These are phyloP conservation scores for Ormyrus rosae DNA, from an alignment of 2,888 invertebrate species.

Conservation along the genomic window DNA sequence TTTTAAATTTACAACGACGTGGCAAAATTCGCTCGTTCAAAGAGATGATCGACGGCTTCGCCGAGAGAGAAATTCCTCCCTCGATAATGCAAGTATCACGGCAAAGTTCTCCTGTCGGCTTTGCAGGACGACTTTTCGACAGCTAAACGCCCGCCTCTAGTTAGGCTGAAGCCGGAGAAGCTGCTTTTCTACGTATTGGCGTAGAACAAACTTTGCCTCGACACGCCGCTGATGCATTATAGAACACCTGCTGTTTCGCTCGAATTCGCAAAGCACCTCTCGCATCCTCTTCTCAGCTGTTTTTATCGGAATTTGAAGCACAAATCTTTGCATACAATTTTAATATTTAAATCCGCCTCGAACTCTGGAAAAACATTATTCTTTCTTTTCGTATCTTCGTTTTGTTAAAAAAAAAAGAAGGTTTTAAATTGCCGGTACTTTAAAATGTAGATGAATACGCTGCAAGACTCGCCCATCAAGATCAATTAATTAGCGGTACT, in stretches of 20 bases:
- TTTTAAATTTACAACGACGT: background rate
- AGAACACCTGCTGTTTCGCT: slow-evolving; percentile 43
- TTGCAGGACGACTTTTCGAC: slow-evolving; percentile 11
- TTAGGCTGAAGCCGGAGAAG: background rate
- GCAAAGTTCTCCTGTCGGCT: slow-evolving; percentile 16
- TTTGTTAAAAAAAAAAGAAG: no score
- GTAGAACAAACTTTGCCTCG: slow-evolving; percentile 25
- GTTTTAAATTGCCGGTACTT: no score
- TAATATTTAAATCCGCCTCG: no score
- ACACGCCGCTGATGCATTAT: slow-evolving; percentile 42
- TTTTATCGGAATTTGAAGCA: slow-evolving; percentile 17
- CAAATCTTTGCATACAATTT: background rate
- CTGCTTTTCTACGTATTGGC: slow-evolving; percentile 16
- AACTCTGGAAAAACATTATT: no score
- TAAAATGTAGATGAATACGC: no score
- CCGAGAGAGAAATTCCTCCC: background rate
- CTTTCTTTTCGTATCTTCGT: no score
- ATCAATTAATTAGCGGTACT: no score
- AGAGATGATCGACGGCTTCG: background rate
- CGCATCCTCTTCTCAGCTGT: background rate
- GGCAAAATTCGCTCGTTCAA: background rate
- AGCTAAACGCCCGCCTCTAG: background rate
- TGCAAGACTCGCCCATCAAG: no score
- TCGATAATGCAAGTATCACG: slow-evolving; percentile 33
- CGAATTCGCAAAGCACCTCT: slow-evolving; percentile 49